phyloP scores from a whole-genome alignment of 2,888 invertebrate species.

The Hedya salicella region DNA sequence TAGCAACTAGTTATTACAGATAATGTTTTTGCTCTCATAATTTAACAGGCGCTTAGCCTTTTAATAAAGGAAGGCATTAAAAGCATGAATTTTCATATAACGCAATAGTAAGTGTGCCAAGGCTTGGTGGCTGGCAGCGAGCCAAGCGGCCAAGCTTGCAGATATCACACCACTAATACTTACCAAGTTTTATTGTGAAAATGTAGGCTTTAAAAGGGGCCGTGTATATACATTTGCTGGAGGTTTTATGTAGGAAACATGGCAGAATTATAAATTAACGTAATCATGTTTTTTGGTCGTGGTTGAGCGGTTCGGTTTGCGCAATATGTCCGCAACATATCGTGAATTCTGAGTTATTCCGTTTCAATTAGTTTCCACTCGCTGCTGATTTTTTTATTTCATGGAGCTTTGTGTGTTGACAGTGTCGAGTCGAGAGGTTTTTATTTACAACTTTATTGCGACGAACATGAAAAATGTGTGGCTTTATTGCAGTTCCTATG shows the following conservation, averaged over 20 bases:
- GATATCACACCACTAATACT: conserved; percentile 33
- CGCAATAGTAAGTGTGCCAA: conserved; percentile 33
- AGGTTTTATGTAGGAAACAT: conserved; percentile 2
- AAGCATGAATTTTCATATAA: conserved; percentile 8
- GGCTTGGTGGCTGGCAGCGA: conserved; percentile 24
- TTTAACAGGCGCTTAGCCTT: conserved; percentile 28
- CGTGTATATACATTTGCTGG: background rate
- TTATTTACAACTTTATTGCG: background rate
- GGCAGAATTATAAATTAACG: conserved; percentile 2
- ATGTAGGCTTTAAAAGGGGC: conserved; percentile 15
- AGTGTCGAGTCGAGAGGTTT: background rate
- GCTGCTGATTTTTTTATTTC: background rate
- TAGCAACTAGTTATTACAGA: conserved; percentile 11
- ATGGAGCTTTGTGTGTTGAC: background rate
- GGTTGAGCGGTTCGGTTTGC: conserved; percentile 7
- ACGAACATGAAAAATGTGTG: background rate
- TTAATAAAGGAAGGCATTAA: conserved; percentile 12
- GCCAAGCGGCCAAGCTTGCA: conserved; percentile 23
- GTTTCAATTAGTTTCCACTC: too few relatives aligned
- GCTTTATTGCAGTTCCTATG: background rate
- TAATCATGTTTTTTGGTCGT: conserved; percentile 22
- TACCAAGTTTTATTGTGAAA: conserved; percentile 30
- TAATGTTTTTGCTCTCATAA: conserved; percentile 23
- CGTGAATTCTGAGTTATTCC: background rate
- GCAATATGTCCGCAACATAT: too few relatives aligned